Base-by-base conservation (phyloP, 2,888 invertebrate genomes). In the Meta bourneti region DNA sequence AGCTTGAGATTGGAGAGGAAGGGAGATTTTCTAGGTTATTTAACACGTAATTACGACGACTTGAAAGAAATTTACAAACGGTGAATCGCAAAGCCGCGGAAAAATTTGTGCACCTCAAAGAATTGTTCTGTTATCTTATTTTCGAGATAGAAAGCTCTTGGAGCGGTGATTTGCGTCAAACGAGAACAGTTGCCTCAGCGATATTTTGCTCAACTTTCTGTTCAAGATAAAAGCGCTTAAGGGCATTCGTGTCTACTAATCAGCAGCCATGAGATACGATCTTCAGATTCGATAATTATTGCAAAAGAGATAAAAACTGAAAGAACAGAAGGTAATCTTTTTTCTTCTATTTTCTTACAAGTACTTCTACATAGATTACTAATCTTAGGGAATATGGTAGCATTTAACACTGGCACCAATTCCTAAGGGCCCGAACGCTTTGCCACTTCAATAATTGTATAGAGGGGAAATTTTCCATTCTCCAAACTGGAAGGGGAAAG, bases 181-280 rank as follows among this genome's bases (percentile, higher is more conserved):
- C 52, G 20, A 19, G 71, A 19, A 69, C 54, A 78, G 69, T 78
- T 78, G 51, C 61, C 8, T 78, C 70, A 78, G 48, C 61, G 69
- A 19, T 86, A 86, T 51, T 49, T 54, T 77, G 77, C 51, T 77
- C 61, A 69, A 70, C 20, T 78, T 34, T 78, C 20, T 78, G 51
- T 74, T 75, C 34, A 20, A 86, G 86, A 86, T 86, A 78, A 70
- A 13, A 85, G 48, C 77, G 51, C 13, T 49, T n/a, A 77, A 61
- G 61, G 61, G 51, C n/a, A 48, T 74, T 54, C 52, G 4, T 78
- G 19, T 9, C n/a, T 19, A 20, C 70, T 75, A 74, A 84, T 75
- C 84, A 51, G 7, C 70, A 81, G 48, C 7, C 8, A 70, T 9
- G 70, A 82, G 82, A 51, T 72, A 20, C 13, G 19, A 82, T 19